A percentile compares a stretch with the other conserved stretches of the same genome.
phyloP scores from a whole-genome alignment of 2,888 invertebrate genomes.

The Drosophila multiciliata region DNA sequence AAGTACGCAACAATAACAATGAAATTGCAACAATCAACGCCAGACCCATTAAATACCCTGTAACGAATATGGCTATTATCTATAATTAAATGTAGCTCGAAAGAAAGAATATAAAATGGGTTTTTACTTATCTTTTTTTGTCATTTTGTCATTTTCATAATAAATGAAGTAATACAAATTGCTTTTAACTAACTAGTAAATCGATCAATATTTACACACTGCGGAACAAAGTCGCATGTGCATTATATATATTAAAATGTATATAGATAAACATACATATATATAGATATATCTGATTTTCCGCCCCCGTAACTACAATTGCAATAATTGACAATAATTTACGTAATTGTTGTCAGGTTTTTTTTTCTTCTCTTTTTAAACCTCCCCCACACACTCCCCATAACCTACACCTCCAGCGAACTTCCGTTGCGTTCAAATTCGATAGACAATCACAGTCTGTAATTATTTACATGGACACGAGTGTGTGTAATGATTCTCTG shows the following conservation, averaged over 20 bases:
- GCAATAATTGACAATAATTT: constrained; percentile 78
- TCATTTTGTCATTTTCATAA: not conserved
- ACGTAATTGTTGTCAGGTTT: constrained; percentile 69
- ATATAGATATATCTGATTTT: constrained; percentile 21
- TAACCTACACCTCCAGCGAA: not conserved
- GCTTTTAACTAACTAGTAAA: not conserved
- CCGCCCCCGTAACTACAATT: constrained; percentile 66
- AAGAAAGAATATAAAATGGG: not conserved
- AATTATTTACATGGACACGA: constrained; percentile 51
- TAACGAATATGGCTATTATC: not conserved
- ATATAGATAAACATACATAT: not conserved
- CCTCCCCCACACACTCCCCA: not conserved
- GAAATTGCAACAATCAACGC: constrained; percentile 44
- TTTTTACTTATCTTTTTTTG: not conserved
- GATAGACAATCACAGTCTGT: constrained; percentile 44
- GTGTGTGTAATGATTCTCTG: constrained; percentile 11
- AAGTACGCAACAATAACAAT: constrained; percentile 50
- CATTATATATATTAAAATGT: not conserved
- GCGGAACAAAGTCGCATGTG: constrained; percentile 38
- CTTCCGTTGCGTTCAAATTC: constrained; percentile 42
- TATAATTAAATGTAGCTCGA: not conserved
- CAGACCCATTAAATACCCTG: constrained; percentile 36
- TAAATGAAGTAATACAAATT: not conserved
- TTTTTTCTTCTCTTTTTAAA: constrained; percentile 5
- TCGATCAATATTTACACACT: not conserved